Conservation (phyloP, 2,888 invertebrate genomes). For the Marasmarcha lunaedactyla region DNA sequence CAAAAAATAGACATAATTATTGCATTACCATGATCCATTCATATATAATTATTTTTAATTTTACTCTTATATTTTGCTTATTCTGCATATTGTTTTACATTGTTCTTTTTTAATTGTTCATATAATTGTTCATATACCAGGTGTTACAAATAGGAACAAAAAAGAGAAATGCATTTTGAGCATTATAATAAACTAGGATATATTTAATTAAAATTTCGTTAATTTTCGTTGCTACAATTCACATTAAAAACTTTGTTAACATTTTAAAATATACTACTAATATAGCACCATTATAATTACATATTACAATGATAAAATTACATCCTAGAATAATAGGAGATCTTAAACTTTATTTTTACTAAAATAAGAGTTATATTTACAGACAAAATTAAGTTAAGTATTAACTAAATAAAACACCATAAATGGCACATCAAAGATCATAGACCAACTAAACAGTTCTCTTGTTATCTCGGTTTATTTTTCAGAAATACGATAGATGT, state of each 20-base stretch:
- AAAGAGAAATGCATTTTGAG: background rate
- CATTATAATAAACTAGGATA: conserved; percentile 2
- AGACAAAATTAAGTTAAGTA: no score
- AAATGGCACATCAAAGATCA: no score
- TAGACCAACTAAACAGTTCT: no score
- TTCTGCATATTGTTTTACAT: no score
- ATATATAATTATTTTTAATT: conserved; percentile 4
- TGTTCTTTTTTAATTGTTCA: no score
- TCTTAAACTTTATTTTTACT: conserved; percentile 13
- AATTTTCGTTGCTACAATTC: no score
- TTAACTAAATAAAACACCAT: no score
- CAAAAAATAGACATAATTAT: conserved; percentile 35
- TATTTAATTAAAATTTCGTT: background rate
- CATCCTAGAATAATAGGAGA: conserved; percentile 17
- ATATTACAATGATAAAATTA: conserved; percentile 14
- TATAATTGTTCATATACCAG: background rate
- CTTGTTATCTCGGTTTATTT: no score
- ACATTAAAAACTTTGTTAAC: no score
- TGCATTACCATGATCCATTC: conserved; percentile 24
- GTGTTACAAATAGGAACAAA: background rate
- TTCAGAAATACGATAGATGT: no score
- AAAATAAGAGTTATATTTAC: no score
- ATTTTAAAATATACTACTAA: conserved; percentile 9
- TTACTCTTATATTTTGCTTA: conserved; percentile 7
- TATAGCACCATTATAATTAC: conserved; percentile 21